Base-by-base conservation (phyloP, 2,888 invertebrate species). In the Anoplius nigerrimus region DNA sequence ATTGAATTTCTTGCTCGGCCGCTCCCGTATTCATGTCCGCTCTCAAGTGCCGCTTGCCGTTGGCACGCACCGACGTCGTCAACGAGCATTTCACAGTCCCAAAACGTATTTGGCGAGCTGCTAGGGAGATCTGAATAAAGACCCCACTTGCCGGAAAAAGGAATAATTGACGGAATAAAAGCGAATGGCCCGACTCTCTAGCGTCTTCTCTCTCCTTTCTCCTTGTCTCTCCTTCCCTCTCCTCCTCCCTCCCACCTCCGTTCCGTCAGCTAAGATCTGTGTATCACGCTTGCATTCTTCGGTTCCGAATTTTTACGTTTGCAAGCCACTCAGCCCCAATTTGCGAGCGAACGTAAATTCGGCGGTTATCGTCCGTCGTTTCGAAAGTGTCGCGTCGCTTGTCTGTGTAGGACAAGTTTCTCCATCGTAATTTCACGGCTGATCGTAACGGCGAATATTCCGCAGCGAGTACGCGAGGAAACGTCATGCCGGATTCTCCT, bases 401-500 rank as follows among this genome's bases (percentile, higher is more conserved):
- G n/a, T n/a, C n/a, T n/a, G n/a, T n/a, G n/a, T n/a, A n/a, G n/a
- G n/a, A n/a, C n/a, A n/a, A 34, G 34, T 34, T 34, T 20, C n/a
- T 5, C 16, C 20, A 46, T n/a, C 16, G 48, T 48, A 16, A 20
- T 16, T 48, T 20, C 20, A 6, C 48, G 48, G 5, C 15, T 20
- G 48, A n/a, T 34, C 34, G 34, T 34, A 34, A 5, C 34, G n/a
- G 34, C 34, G 34, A 34, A 34, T 34, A 34, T 34, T 34, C 34
- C 21, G n/a, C 43, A 48, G 8, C 62, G 54, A 48, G 16, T 16
- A 34, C 22, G 6, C 27, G 27, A 27, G 4, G 27, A 69, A 62
- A 60, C 53, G 45, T 59, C 48, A 61, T 66, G 73, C 72, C 72
- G 62, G 20, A 69, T 43, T 72, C 72, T 55, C 57, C 15, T 43